Conservation (phyloP, 2,113 vertebrate genomes). For the Toxotes chatareus region DNA sequence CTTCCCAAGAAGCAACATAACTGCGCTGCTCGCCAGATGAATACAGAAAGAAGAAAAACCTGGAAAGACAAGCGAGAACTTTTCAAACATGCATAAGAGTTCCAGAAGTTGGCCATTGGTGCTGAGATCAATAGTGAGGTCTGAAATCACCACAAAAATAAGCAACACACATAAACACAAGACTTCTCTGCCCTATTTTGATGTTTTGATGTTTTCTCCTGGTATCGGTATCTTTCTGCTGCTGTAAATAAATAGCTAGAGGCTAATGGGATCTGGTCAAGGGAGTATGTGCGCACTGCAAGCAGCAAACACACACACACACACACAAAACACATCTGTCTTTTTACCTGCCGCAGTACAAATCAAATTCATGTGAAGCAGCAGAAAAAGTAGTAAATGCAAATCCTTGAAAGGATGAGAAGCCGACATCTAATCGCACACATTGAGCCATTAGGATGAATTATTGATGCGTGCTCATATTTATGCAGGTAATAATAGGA, state of each 20-base stretch:
- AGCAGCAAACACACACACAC: conserved; percentile 4
- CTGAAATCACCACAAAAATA: not conserved
- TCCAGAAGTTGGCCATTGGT: conserved; percentile 16
- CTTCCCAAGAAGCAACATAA: conserved; percentile 31
- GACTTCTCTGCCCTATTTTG: conserved; percentile 27
- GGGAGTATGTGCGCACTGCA: conserved; percentile 5
- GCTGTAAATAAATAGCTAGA: conserved; percentile 51
- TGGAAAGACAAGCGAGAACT: conserved; percentile 27
- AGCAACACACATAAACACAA: not conserved
- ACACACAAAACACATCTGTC: conserved; percentile 2
- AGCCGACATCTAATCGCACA: conserved; percentile 53
- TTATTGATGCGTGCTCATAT: conserved; percentile 55
- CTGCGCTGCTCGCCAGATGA: conserved; percentile 16
- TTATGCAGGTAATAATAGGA: conserved; percentile 60
- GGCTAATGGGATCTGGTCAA: conserved; percentile 49
- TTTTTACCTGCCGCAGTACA: conserved; percentile 17
- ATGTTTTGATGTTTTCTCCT: conserved; percentile 40
- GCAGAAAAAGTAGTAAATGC: conserved; percentile 32
- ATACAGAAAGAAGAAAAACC: conserved; percentile 8
- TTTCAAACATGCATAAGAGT: not conserved
- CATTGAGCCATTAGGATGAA: conserved; percentile 56
- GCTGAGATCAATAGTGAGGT: conserved; percentile 23
- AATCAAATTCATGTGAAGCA: conserved; percentile 42
- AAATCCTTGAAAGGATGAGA: conserved; percentile 40
- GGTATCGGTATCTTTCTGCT: not conserved